phyloP scores from a whole-genome alignment of 2,113 vertebrate species.

The Oenanthe oenanthe region DNA sequence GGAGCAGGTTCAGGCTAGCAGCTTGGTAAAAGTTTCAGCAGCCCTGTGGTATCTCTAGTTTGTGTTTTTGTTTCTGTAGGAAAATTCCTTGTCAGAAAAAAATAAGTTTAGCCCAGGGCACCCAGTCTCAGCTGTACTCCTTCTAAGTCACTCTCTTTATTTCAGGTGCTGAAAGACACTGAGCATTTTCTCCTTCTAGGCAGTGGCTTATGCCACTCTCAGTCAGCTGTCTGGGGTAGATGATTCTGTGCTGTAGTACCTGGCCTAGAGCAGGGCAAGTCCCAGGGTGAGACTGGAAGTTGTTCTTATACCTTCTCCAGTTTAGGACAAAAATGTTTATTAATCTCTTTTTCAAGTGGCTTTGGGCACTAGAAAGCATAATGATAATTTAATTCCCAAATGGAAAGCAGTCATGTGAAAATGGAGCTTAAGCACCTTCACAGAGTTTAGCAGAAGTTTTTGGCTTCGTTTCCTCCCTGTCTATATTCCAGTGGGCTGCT shows the following conservation, averaged over 20 bases:
- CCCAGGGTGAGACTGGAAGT: fast-evolving
- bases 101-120: not conserved
- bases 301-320: not conserved
- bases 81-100: not conserved
- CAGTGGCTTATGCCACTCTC: not conserved
- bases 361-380: not conserved
- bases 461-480: not conserved
- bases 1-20: not conserved
- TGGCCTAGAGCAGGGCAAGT: not conserved
- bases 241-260: not conserved
- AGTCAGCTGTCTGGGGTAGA: not conserved
- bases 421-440: not conserved
- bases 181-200: not conserved
- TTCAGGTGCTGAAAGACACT: not conserved
- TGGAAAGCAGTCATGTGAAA: not conserved
- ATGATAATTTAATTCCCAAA: not conserved
- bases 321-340: not conserved
- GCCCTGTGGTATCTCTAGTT: not conserved
- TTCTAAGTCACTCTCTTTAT: not conserved
- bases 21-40: not conserved
- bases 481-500: not conserved
- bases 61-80: not conserved
- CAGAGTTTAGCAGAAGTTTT: not conserved
- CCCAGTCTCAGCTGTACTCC: not conserved
- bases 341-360: not conserved